These are phyloP conservation scores for Trissolcus brochymenae DNA, from an alignment of 2,888 invertebrate genomes.

Conservation along the genomic window DNA sequence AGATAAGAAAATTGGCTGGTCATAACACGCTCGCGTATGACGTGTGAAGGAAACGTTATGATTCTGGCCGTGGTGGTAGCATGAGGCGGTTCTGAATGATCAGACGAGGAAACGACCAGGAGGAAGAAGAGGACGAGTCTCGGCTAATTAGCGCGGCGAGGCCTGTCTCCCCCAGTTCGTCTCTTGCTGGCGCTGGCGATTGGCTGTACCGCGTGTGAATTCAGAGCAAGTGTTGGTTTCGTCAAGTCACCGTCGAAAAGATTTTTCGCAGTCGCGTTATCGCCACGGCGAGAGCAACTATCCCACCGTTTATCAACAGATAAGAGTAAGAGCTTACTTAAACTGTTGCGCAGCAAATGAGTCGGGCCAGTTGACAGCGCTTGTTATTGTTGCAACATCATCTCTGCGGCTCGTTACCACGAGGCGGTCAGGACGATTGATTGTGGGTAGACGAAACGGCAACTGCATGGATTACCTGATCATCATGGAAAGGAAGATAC, in stretches of 20 bases:
- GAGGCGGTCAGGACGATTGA: too few relatives aligned
- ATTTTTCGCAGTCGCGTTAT: slow-evolving; percentile 38
- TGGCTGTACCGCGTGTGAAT: slow-evolving; percentile 18
- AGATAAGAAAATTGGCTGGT: too few relatives aligned
- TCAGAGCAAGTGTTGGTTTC: slow-evolving; percentile 13
- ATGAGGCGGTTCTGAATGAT: neutral
- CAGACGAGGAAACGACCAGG: slow-evolving; percentile 14
- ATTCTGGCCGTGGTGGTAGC: neutral
- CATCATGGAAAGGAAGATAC: slow-evolving; percentile 47
- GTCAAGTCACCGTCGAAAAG: slow-evolving; percentile 28
- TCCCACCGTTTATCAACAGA: slow-evolving; percentile 19
- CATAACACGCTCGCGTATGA: too few relatives aligned
- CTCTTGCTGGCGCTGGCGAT: slow-evolving; percentile 1
- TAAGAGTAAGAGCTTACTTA: slow-evolving; percentile 11
- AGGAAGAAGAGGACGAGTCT: slow-evolving; percentile 16
- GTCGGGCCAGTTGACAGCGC: slow-evolving; percentile 1
- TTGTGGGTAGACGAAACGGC: neutral
- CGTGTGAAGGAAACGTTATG: too few relatives aligned
- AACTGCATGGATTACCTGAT: slow-evolving; percentile 30
- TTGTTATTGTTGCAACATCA: too few relatives aligned
- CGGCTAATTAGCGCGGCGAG: slow-evolving; percentile 18
- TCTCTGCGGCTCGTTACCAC: too few relatives aligned
- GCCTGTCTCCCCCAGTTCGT: slow-evolving; percentile 19
- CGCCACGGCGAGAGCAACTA: slow-evolving; percentile 11
- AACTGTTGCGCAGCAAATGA: slow-evolving; percentile 5